Evolutionary conservation across 2,113 vertebrate genomes (phyloP).

Genomic region (Peromyscus leucopus): DNA sequence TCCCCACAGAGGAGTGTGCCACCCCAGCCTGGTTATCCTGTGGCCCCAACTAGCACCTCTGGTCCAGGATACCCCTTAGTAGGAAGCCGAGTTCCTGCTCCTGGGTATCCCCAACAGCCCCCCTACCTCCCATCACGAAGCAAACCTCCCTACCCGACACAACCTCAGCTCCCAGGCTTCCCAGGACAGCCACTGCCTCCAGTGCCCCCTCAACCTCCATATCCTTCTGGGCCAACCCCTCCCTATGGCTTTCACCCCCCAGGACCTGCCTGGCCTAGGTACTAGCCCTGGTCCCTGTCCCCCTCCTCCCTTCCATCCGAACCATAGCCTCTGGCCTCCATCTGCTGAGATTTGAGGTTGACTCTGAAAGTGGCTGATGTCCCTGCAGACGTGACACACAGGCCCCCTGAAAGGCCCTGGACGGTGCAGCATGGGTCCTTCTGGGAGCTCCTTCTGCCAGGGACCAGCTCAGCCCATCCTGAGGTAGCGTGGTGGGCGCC

Average conservation of each 20-base stretch:
- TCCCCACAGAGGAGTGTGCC: slow-evolving; percentile 82
- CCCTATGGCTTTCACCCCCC: slow-evolving; percentile 85
- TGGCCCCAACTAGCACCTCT: slow-evolving; percentile 41
- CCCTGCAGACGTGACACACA: not conserved
- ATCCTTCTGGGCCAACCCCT: slow-evolving; percentile 59
- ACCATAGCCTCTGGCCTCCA: not conserved
- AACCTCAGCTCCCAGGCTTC: slow-evolving; percentile 77
- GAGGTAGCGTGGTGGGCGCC: not conserved
- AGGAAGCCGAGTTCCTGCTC: slow-evolving; percentile 63
- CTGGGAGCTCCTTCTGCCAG: not conserved
- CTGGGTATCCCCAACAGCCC: slow-evolving; percentile 77
- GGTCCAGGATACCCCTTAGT: slow-evolving; percentile 75
- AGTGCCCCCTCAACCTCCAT: slow-evolving; percentile 73
- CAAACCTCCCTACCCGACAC: slow-evolving; percentile 79
- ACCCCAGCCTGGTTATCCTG: slow-evolving; percentile 62
- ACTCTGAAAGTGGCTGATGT: not conserved
- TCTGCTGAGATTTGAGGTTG: slow-evolving; percentile 12
- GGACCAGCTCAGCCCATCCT: not conserved
- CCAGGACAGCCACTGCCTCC: slow-evolving; percentile 71
- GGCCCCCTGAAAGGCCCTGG: not conserved
- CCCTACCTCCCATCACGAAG: slow-evolving; percentile 71
- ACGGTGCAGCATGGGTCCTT: not conserved
- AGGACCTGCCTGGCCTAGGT: slow-evolving; percentile 86
- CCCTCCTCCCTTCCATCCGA: not conserved
- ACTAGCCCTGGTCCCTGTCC: slow-evolving; percentile 63